phyloP scores from a whole-genome alignment of 2,888 invertebrate species.

The Microctonus hyperodae region DNA sequence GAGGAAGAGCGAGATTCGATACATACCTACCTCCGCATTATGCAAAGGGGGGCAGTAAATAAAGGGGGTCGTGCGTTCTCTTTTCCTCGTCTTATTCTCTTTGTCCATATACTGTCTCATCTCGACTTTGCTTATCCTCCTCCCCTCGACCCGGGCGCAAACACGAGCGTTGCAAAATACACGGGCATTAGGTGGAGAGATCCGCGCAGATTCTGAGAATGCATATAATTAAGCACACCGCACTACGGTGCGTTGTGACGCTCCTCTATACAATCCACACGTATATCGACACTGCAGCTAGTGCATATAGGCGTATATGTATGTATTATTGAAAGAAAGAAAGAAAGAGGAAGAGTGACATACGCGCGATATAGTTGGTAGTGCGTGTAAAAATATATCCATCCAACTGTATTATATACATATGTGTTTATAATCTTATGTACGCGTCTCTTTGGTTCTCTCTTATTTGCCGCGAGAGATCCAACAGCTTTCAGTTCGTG shows the following conservation, averaged over 20 bases:
- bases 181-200: constrained; percentile 50
- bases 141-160: constrained; percentile 35
- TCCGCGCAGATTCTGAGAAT: constrained; percentile 55
- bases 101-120: constrained; percentile 12
- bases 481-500: constrained; percentile 14
- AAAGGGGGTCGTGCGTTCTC: constrained; percentile 38
- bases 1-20: constrained; percentile 25
- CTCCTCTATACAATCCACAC: constrained; percentile 23
- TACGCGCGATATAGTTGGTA: constrained; percentile 29
- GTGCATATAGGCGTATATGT: constrained; percentile 27
- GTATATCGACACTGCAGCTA: no score
- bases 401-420: not conserved
- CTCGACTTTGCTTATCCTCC: constrained; percentile 28
- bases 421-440: not conserved
- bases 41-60: constrained; percentile 46
- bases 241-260: constrained; percentile 34
- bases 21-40: constrained; percentile 41
- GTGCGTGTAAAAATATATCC: constrained; percentile 20
- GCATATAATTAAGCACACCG: constrained; percentile 56
- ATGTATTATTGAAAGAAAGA: not conserved
- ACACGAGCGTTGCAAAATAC: constrained; percentile 47
- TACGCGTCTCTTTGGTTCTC: constrained; percentile 5
- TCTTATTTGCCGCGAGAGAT: not conserved
- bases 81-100: constrained; percentile 28
- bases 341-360: not conserved